A percentile compares a stretch with the other conserved stretches of the same genome.
Conservation (phyloP, 2,797 vertebrate species). For the Lepidocolaptes lacrymiger region DNA sequence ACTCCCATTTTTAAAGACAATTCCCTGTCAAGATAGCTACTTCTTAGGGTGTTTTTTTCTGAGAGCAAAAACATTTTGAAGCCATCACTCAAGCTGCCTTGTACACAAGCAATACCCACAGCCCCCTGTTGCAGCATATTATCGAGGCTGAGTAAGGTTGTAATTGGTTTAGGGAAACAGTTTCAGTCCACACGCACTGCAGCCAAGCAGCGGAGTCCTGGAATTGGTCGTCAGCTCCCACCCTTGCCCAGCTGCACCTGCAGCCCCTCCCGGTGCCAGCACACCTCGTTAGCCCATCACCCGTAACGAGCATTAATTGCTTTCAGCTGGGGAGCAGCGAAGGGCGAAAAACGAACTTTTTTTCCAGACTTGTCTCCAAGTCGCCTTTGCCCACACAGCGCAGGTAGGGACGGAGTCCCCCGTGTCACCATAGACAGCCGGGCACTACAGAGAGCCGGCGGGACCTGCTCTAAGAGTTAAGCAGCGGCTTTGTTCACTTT, state of each 20-base stretch:
- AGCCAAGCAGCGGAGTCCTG: neutral
- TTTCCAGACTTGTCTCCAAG: neutral
- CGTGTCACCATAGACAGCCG: neutral
- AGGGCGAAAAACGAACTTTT: accelerated
- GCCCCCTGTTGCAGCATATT: neutral
- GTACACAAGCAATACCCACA: neutral
- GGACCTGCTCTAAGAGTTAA: accelerated
- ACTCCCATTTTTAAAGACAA: neutral
- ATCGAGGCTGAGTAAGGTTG: neutral
- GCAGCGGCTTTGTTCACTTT: accelerated
- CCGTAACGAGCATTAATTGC: accelerated
- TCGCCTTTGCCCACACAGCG: neutral
- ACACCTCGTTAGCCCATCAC: neutral
- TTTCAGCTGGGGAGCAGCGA: neutral
- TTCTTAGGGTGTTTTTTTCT: neutral
- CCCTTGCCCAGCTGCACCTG: neutral
- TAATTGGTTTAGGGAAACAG: neutral
- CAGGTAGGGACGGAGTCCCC: accelerated
- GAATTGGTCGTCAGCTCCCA: neutral
- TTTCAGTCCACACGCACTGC: neutral
- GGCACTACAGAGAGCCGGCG: accelerated
- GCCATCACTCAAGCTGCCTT: neutral
- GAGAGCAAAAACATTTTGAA: neutral
- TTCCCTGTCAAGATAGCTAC: neutral
- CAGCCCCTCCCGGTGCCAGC: neutral